Evolutionary conservation across 2,113 vertebrate genomes (phyloP).

Genomic region (Hylia prasina): DNA sequence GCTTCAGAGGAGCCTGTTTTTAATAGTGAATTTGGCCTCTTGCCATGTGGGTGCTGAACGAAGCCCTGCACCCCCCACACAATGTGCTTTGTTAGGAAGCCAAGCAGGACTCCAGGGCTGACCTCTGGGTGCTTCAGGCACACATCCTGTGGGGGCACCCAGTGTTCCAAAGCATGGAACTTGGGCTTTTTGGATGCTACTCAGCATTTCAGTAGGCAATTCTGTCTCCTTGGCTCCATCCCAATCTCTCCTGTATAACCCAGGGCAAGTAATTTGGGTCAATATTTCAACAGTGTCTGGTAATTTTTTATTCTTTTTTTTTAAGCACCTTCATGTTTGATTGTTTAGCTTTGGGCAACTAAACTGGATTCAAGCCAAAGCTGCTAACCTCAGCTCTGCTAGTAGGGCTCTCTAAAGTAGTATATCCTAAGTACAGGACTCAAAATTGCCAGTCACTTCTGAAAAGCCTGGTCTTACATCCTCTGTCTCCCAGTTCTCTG

Average conservation of each 20-base stretch:
- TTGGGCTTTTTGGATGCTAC: background rate
- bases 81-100: background rate
- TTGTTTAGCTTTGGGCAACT: background rate
- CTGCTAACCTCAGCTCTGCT: background rate
- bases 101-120: fast-evolving
- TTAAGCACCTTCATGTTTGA: background rate
- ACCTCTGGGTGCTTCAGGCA: background rate
- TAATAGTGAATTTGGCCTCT: background rate
- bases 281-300: background rate
- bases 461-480: background rate
- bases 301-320: background rate
- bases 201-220: background rate
- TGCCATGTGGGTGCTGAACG: background rate
- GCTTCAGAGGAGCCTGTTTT: background rate
- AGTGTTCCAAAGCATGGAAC: background rate
- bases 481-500: background rate
- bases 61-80: background rate
- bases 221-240: background rate
- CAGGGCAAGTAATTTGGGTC: background rate
- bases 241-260: background rate
- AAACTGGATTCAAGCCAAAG: background rate
- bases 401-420: background rate
- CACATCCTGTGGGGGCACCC: fast-evolving
- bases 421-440: background rate
- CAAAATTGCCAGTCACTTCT: background rate